Conservation (phyloP, 1,140 invertebrate genomes). For the Camponotus pennsylvanicus region DNA sequence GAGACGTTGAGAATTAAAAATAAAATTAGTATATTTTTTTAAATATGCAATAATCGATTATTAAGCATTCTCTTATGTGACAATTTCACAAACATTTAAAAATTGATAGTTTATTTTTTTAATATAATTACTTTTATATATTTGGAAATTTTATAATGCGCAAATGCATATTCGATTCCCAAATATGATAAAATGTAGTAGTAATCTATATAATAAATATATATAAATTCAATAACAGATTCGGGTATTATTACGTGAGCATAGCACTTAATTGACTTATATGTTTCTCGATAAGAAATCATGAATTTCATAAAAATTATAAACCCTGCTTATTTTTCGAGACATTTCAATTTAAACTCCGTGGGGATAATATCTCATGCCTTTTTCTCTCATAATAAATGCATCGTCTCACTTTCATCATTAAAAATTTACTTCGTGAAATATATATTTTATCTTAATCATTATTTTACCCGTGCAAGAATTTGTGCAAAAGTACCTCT, state of each 20-base stretch:
- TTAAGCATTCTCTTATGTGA: not conserved
- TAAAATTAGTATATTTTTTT: not conserved
- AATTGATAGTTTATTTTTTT: not conserved
- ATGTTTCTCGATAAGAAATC: not conserved
- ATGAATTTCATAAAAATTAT: slow-evolving; percentile 30
- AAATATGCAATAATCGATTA: not conserved
- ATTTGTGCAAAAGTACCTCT: not conserved
- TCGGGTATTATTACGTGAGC: not conserved
- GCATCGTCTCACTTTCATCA: not conserved
- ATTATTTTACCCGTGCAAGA: slow-evolving; percentile 11
- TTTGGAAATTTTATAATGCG: not conserved
- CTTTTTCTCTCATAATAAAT: slow-evolving; percentile 6
- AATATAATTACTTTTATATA: not conserved
- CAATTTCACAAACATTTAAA: not conserved
- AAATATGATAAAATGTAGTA: not conserved
- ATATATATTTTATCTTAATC: not conserved
- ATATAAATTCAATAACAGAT: not conserved
- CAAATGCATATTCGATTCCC: not conserved
- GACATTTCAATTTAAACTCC: not conserved
- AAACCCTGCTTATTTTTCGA: slow-evolving; percentile 2
- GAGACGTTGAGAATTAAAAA: not conserved
- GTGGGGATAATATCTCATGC: not conserved
- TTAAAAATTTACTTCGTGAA: slow-evolving; percentile 7
- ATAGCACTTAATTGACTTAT: slow-evolving; percentile 15
- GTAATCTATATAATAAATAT: not conserved